Percentiles rank a stretch among this genome's conserved stretches.
These are phyloP conservation scores for Diplazon laetatorius DNA, from an alignment of 2,888 invertebrate species.

Conservation along the genomic window DNA sequence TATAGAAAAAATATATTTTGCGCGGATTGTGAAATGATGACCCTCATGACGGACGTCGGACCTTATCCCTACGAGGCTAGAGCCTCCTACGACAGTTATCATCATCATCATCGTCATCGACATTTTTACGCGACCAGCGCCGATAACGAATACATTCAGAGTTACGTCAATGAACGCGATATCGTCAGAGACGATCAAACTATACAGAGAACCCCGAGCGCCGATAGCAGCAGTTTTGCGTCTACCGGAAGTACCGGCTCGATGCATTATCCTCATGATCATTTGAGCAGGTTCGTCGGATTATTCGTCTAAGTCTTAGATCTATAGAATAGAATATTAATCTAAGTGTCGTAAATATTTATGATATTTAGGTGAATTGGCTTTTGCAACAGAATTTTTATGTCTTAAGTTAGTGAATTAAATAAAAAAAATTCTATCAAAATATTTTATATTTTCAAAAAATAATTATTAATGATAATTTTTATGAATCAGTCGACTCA, in stretches of 20 bases:
- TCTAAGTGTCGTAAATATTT: too few species aligned
- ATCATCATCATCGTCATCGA: slow-evolving; percentile 68
- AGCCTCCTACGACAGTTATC: slow-evolving; percentile 76
- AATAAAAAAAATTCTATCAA: too few species aligned
- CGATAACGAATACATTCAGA: slow-evolving; percentile 70
- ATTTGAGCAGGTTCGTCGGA: slow-evolving; percentile 69
- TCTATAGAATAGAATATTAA: too few species aligned
- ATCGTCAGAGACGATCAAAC: slow-evolving; percentile 69
- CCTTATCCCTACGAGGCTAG: slow-evolving; percentile 79
- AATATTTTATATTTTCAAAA: too few species aligned
- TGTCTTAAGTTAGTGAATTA: too few species aligned
- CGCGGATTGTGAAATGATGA: slow-evolving; percentile 78
- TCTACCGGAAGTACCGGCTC: slow-evolving; percentile 69
- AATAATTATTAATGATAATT: too few species aligned
- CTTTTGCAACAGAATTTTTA: too few species aligned
- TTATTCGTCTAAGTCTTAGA: neutral
- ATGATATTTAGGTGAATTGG: too few species aligned
- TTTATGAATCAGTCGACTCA: too few species aligned
- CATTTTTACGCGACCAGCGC: slow-evolving; percentile 68
- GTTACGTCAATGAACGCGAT: slow-evolving; percentile 68
- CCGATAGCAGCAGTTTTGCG: slow-evolving; percentile 72
- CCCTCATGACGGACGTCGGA: slow-evolving; percentile 80
- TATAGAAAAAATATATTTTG: neutral
- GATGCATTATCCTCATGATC: slow-evolving; percentile 73
- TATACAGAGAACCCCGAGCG: slow-evolving; percentile 74